Evolutionary conservation across 2,797 vertebrate species (phyloP).

Genomic region (Dicrostonyx torquatus): DNA sequence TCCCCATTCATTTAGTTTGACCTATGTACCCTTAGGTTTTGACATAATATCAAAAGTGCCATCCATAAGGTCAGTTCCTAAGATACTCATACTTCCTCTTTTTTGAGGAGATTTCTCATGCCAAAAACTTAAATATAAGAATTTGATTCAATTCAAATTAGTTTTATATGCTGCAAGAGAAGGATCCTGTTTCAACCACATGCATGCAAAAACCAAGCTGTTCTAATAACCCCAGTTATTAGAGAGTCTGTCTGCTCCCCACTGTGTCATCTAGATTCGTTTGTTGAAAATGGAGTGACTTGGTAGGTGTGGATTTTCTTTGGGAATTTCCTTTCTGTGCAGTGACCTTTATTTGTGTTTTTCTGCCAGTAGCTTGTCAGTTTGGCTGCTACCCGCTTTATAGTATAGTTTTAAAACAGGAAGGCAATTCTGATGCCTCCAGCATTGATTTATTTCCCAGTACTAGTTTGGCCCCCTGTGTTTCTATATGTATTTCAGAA

Average conservation of each 20-base stretch:
- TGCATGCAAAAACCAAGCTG: background rate
- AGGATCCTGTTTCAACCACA: too few relatives aligned
- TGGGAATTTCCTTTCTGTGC: background rate
- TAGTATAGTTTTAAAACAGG: background rate
- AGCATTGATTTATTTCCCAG: background rate
- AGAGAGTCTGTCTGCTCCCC: background rate
- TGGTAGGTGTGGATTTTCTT: background rate
- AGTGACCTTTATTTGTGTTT: background rate
- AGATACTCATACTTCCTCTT: accelerated
- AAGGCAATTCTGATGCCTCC: background rate
- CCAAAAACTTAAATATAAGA: background rate
- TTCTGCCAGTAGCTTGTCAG: background rate
- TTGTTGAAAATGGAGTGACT: background rate
- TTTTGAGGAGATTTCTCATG: background rate
- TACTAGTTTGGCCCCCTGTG: background rate
- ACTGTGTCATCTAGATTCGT: background rate
- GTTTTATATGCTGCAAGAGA: background rate
- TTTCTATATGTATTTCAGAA: background rate
- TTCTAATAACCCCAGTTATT: background rate
- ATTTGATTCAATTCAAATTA: background rate
- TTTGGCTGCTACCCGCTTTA: background rate
- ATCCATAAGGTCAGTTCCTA: background rate
- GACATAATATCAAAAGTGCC: background rate
- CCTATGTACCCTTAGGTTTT: background rate
- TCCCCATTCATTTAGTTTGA: background rate